Percentiles rank a stretch among this genome's conserved stretches.
phyloP scores from a whole-genome alignment of 2,888 invertebrate genomes.

The Torymus aiolomorphi region DNA sequence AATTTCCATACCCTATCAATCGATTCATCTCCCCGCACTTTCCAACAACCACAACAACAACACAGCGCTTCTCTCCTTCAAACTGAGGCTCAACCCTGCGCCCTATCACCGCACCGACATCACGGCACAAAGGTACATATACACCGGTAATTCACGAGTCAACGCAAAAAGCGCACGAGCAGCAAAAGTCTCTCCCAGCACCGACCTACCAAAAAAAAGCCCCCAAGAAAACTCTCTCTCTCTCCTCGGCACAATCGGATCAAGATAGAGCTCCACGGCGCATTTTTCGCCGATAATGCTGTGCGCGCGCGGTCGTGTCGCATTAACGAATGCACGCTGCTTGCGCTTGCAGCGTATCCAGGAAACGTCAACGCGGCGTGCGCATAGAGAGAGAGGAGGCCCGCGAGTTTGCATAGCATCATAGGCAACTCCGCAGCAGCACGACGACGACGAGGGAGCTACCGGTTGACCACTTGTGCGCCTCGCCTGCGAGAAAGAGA shows the following conservation, averaged over 20 bases:
- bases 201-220: not conserved
- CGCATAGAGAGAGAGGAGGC: conserved; percentile 21
- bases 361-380: conserved; percentile 53
- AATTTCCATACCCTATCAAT: too few relatives aligned
- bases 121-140: too few relatives aligned
- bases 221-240: not conserved
- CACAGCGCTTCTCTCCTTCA: too few relatives aligned
- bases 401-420: conserved; percentile 52
- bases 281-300: conserved; percentile 50
- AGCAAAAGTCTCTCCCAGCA: too few relatives aligned
- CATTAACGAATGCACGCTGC: conserved; percentile 55
- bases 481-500: not conserved
- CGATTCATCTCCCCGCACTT: too few relatives aligned
- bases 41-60: too few relatives aligned
- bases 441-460: too few relatives aligned
- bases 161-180: too few relatives aligned
- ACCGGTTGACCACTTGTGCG: not conserved
- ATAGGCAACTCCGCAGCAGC: conserved; percentile 1
- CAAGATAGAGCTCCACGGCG: conserved; percentile 47
- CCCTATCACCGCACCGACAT: too few relatives aligned
- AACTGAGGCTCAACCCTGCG: too few relatives aligned
- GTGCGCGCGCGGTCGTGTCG: conserved; percentile 52
- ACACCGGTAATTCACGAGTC: too few relatives aligned
- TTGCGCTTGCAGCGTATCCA: conserved; percentile 46
- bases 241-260: conserved; percentile 47